Evolutionary conservation across 2,888 invertebrate genomes (phyloP), one percentile per base, ranked within the genome.

Genomic region (Drosophila ustulata): DNA sequence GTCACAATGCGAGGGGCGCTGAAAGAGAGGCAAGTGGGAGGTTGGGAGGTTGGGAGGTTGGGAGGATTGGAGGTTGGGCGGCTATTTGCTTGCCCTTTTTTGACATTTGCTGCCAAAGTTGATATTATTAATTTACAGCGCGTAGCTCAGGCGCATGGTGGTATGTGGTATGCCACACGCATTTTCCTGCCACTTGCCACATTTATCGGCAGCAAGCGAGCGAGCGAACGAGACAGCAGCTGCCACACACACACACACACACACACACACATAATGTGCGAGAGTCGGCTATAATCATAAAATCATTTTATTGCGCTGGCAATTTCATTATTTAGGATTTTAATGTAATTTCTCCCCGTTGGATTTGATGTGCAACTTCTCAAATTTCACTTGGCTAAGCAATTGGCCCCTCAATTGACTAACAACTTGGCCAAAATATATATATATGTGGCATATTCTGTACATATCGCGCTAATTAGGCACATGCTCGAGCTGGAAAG

Each of bases 241-340:
- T 50, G 41, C 39, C 37, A 32, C 26, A 23, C 37, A 45, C 64
- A 51, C 51, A 49, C 25, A 49, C 47, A 63, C 47, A 46, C 56
- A 62, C 32, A 39, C 53, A 61, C 50, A 49, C n/a, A 34, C 18
- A 70, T 49, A 50, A 18, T 18, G 18, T 18, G 18, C 18, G 64
- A 50, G 37, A 63, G 61, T 37, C 59, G 34, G 74, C 78, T 71
- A 83, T 83, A 86, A 83, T 83, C 82, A 86, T 83, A 82, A 83
- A 83, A 83, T 83, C 68, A 83, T 86, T 86, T 83, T 86, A 83
- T 86, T 86, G 78, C 87, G 62, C 80, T 74, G 51, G 78, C 87
- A 86, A 83, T 82, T 82, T 86, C 83, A 86, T 82, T 82, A 82
- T 87, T 80, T 78, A 59, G 82, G 87, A 82, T 82, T 82, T 82